These are phyloP conservation scores for Lutjanus erythropterus DNA, from an alignment of 2,113 vertebrate genomes.

Conservation along the genomic window DNA sequence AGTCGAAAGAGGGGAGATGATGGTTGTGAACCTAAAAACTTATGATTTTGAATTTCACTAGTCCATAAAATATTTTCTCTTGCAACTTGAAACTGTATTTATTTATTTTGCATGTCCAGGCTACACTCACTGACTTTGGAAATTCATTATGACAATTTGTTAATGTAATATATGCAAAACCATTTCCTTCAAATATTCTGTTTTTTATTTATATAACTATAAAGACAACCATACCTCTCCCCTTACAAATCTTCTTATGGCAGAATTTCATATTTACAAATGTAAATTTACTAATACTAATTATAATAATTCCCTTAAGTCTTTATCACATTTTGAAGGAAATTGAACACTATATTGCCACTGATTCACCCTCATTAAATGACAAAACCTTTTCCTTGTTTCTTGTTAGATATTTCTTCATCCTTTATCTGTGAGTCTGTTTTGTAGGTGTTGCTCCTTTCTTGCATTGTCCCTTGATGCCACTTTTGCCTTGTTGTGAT, in stretches of 20 bases:
- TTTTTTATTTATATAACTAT: neutral
- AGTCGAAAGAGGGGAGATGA: too few species aligned
- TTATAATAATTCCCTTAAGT: neutral
- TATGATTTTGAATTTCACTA: too few species aligned
- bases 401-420: neutral
- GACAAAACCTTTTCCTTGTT: neutral
- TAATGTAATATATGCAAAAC: neutral
- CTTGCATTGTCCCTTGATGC: neutral
- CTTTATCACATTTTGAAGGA: neutral
- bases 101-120: neutral
- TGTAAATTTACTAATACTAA: neutral
- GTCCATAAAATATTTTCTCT: neutral
- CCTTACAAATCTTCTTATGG: neutral
- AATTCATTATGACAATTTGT: neutral
- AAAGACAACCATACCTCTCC: neutral
- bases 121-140: neutral
- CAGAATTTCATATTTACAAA: neutral
- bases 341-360: neutral
- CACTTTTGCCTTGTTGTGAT: neutral
- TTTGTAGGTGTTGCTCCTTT: neutral
- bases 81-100: neutral
- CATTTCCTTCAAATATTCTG: neutral
- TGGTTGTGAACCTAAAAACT: too few species aligned
- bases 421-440: too few species aligned
- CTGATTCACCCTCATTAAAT: neutral